These are phyloP conservation scores for Arrhamphus sclerolepis DNA, from an alignment of 2,797 vertebrate species.

Conservation along the genomic window DNA sequence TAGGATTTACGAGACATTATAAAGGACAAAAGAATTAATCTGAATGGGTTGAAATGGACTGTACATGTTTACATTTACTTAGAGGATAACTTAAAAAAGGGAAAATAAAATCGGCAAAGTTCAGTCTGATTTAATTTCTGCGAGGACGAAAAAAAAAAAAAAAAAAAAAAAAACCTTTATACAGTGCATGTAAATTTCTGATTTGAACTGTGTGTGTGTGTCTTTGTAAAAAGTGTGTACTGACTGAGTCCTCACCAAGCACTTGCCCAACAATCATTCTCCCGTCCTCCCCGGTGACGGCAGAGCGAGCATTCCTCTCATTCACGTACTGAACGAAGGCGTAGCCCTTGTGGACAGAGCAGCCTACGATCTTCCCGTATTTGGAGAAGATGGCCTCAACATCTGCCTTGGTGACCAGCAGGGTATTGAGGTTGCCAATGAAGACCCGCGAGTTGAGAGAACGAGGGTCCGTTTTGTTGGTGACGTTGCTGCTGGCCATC, in stretches of 20 bases:
- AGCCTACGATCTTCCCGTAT: conserved; percentile 94
- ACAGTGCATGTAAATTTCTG: not conserved
- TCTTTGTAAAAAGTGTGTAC: not conserved
- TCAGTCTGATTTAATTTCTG: too few relatives aligned
- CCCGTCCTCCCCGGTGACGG: conserved; percentile 88
- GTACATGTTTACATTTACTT: too few relatives aligned
- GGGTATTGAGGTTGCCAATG: conserved; percentile 95
- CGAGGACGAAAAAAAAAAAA: too few relatives aligned
- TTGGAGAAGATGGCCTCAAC: conserved; percentile 95
- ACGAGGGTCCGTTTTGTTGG: conserved; percentile 92
- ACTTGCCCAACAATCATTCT: conserved; percentile 94
- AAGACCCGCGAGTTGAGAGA: conserved; percentile 94
- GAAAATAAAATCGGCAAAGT: too few relatives aligned
- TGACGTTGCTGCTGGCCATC: conserved; percentile 93
- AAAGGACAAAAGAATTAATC: too few relatives aligned
- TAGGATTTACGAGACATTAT: too few relatives aligned
- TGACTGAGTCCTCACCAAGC: conserved; percentile 69
- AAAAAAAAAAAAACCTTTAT: too few relatives aligned
- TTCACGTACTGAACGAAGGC: conserved; percentile 93
- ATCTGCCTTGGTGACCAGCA: conserved; percentile 93
- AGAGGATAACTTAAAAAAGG: too few relatives aligned
- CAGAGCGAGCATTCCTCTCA: conserved; percentile 89
- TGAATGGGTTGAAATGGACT: too few relatives aligned
- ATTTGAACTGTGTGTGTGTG: not conserved
- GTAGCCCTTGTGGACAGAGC: conserved; percentile 95